Evolutionary conservation across 1,140 invertebrate genomes (phyloP), one percentile per base, ranked within the genome.

Genomic region (Macrocentrus cingulum): DNA sequence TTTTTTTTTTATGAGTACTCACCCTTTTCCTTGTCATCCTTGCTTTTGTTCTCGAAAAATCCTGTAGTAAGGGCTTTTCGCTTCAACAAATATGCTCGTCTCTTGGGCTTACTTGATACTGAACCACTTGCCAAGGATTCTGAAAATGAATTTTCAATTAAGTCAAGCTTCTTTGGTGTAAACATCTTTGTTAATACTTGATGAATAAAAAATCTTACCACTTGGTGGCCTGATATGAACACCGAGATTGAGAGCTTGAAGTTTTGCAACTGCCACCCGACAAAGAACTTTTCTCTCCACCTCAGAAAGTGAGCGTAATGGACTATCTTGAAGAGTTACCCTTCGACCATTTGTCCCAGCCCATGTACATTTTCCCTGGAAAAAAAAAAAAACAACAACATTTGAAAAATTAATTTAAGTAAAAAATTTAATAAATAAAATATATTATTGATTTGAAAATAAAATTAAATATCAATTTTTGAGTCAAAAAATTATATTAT

Each of bases 201-300:
- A 48, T 36, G 36, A 58, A 49, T n/a, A 19, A 15, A 39, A 11
- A 32, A 41, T 65, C 72, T 76, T 72, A 88, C 87, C 86, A 77
- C 81, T 85, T 34, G 89, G 89, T 58, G 87, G 81, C 66, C 84
- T 83, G 63, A 95, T 84, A 51, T 84, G 80, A 59, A 90, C 89
- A 7, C 91, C 92, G 8, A 95, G 83, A 77, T 94, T 92, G 51
- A 95, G 82, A 56, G 91, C 88, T 75, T 91, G 90, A 7, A 97
- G 85, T 70, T 94, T 89, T n/a, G 90, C 88, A 2, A 94, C 81
- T 2, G 91, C 91, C 11, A 95, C 87, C 69, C 90, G 86, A 73
- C 91, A 89, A 8, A 97, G 82, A 2, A 91, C 85, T 55, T 87
- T 83, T 54, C 89, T 80, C 79, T 97, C 93, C 25, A 91, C 82